Percentiles rank a stretch among this genome's conserved stretches.
Evolutionary conservation across 2,113 vertebrate genomes (phyloP).

Genomic region (Pandion haliaetus): DNA sequence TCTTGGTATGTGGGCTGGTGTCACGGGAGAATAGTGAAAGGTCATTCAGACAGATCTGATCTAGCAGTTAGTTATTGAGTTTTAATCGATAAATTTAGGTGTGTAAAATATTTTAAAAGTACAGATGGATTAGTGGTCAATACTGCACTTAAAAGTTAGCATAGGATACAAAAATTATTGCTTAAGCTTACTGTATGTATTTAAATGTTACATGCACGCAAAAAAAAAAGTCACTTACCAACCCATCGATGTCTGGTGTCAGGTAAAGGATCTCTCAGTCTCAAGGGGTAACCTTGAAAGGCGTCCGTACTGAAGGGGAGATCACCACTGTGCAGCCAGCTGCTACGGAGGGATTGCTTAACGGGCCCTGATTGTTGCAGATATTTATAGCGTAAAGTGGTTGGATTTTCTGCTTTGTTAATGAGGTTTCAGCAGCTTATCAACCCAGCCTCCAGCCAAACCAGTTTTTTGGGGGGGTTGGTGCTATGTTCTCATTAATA

Average conservation of each 20-base stretch:
- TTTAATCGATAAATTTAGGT: background rate
- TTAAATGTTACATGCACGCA: background rate
- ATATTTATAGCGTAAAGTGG: background rate
- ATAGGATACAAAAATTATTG: background rate
- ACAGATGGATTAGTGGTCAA: background rate
- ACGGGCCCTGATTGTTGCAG: background rate
- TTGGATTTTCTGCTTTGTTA: background rate
- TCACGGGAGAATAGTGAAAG: background rate
- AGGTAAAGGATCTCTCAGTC: background rate
- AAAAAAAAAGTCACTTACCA: background rate
- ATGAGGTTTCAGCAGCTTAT: background rate
- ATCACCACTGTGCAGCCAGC: accelerated
- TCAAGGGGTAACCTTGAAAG: background rate
- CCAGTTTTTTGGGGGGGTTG: accelerated
- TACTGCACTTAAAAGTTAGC: background rate
- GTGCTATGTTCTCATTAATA: background rate
- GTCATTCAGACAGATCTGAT: background rate
- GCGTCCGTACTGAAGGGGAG: background rate
- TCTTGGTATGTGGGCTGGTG: background rate
- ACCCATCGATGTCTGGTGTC: background rate
- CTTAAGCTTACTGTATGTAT: background rate
- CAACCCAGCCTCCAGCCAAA: background rate
- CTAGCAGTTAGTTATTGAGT: background rate
- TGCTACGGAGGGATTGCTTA: background rate
- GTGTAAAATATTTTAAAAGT: background rate